Evolutionary conservation across 2,888 invertebrate genomes (phyloP).

Genomic region (Cyclophora albipunctata): DNA sequence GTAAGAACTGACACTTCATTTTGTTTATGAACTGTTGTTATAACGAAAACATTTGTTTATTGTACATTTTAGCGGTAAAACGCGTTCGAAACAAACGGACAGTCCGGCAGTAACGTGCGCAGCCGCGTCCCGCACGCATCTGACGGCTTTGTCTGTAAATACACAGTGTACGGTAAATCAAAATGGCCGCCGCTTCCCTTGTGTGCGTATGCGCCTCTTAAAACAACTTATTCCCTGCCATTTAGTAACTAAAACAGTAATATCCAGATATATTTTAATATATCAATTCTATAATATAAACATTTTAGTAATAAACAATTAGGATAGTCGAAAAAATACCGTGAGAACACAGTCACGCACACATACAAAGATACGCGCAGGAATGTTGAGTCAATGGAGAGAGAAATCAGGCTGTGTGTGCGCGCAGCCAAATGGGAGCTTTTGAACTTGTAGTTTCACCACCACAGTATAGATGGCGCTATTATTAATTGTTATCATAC

Average conservation of each 20-base stretch:
- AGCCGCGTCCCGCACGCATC: conserved; percentile 74
- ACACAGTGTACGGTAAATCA: conserved; percentile 73
- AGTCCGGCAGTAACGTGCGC: conserved; percentile 67
- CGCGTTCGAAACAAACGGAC: conserved; percentile 54
- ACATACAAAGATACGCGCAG: conserved; percentile 64
- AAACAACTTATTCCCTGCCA: conserved; percentile 30
- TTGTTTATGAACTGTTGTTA: conserved; percentile 69
- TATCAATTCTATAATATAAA: conserved; percentile 18
- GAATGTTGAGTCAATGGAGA: conserved; percentile 75
- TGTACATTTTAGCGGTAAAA: conserved; percentile 74
- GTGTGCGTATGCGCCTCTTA: conserved; percentile 66
- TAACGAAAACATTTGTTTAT: conserved; percentile 54
- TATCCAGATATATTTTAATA: conserved; percentile 16
- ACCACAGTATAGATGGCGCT: conserved; percentile 56
- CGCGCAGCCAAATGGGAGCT: conserved; percentile 58
- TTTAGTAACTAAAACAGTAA: conserved; percentile 21
- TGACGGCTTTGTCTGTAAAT: conserved; percentile 76
- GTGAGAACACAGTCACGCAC: conserved; percentile 64
- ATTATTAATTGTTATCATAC: conserved; percentile 5
- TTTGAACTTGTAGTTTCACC: conserved; percentile 45
- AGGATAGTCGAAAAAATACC: conserved; percentile 28
- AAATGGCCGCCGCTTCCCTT: conserved; percentile 62
- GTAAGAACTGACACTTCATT: conserved; percentile 73
- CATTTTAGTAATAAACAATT: conserved; percentile 46
- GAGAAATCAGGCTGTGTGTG: conserved; percentile 69